Conservation (phyloP, 2,113 vertebrate species). For the Anoplopoma fimbria region DNA sequence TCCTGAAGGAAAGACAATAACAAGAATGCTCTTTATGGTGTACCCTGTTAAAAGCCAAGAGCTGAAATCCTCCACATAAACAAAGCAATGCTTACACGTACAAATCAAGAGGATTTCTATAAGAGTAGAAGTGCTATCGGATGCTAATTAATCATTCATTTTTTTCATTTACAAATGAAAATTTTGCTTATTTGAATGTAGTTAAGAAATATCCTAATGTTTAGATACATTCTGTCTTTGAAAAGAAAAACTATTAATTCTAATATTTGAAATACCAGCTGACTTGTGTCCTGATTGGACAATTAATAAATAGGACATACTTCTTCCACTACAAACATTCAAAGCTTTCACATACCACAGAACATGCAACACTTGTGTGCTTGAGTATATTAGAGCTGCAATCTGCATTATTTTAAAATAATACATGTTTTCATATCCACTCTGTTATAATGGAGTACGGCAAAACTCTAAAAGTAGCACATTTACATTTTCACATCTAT, state of each 20-base stretch:
- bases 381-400: constrained; percentile 2
- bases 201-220: neutral
- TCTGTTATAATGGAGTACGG: neutral
- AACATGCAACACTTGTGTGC: neutral
- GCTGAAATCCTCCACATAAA: constrained; percentile 70
- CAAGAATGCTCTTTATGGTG: constrained; percentile 93
- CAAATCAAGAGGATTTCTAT: constrained; percentile 51
- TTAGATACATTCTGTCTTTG: neutral
- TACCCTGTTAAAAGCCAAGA: constrained; percentile 86
- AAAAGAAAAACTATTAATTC: neutral
- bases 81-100: constrained; percentile 70
- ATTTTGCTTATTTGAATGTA: constrained; percentile 5
- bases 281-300: neutral
- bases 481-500: neutral
- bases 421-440: neutral
- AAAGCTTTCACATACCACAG: neutral
- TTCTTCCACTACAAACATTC: neutral
- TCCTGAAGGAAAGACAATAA: constrained; percentile 96
- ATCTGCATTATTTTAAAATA: neutral
- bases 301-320: constrained; percentile 5
- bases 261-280: neutral
- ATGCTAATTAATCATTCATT: constrained; percentile 27
- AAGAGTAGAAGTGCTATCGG: constrained; percentile 33
- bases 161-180: constrained; percentile 6
- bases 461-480: neutral